Conservation (phyloP, 2,113 vertebrate species). For the Trichechus manatus region DNA sequence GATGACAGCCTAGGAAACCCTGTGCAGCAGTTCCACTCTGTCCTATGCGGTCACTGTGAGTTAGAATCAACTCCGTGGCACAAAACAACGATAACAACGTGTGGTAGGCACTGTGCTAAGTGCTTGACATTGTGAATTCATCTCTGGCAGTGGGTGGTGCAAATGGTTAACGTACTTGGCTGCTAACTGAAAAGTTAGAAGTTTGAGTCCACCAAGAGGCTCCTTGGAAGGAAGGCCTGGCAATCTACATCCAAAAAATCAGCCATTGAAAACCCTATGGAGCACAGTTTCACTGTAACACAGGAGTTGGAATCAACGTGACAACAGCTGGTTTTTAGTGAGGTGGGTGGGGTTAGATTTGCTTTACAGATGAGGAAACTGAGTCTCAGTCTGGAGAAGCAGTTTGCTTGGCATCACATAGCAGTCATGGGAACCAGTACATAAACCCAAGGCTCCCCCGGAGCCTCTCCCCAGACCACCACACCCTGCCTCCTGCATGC, state of each 20-base stretch:
- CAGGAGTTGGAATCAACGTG: too few relatives aligned
- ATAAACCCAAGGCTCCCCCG: background rate
- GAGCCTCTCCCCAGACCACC: background rate
- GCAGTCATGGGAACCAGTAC: background rate
- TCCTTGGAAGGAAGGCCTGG: too few relatives aligned
- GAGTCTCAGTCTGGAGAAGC: background rate
- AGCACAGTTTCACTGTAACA: too few relatives aligned
- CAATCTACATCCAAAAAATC: too few relatives aligned
- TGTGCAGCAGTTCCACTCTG: too few relatives aligned
- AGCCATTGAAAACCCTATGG: too few relatives aligned
- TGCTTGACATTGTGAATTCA: fast-evolving
- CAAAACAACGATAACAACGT: too few relatives aligned
- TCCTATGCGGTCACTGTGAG: background rate
- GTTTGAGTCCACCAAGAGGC: too few relatives aligned
- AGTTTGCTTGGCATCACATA: background rate
- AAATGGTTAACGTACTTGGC: too few relatives aligned
- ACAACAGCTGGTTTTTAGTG: too few relatives aligned
- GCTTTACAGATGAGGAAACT: background rate
- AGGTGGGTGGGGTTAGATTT: background rate
- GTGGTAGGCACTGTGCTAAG: background rate
- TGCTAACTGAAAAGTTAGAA: too few relatives aligned
- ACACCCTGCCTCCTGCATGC: too few relatives aligned
- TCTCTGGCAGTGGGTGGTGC: background rate
- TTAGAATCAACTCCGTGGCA: background rate
- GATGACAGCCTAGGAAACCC: background rate